These are phyloP conservation scores for Apamea sordens DNA, from an alignment of 2,888 invertebrate species.

Conservation along the genomic window DNA sequence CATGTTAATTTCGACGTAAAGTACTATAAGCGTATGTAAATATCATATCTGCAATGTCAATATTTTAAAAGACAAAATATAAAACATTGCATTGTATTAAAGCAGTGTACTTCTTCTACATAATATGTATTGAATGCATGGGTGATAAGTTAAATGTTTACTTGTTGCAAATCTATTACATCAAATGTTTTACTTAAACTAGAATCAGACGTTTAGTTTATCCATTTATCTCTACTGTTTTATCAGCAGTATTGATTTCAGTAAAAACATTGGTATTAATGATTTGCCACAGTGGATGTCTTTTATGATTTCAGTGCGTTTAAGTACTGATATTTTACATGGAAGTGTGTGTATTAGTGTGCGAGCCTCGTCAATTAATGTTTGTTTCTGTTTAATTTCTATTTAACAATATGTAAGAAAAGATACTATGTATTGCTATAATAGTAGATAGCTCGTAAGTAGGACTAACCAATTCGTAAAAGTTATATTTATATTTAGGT, in stretches of 20 bases:
- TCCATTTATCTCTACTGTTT: constrained; percentile 25
- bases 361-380: constrained; percentile 75
- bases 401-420: constrained; percentile 56
- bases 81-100: constrained; percentile 29
- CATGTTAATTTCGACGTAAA: constrained; percentile 1
- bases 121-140: constrained; percentile 43
- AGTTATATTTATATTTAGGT: constrained; percentile 31
- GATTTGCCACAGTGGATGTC: constrained; percentile 59
- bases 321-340: constrained; percentile 69
- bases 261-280: constrained; percentile 56
- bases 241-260: constrained; percentile 50
- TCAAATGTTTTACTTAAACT: constrained; percentile 39
- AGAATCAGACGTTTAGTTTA: constrained; percentile 24
- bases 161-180: constrained; percentile 48
- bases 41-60: constrained; percentile 24
- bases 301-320: constrained; percentile 70
- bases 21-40: not conserved
- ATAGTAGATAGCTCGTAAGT: constrained; percentile 65
- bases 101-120: constrained; percentile 41
- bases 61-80: constrained; percentile 18
- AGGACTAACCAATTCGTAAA: constrained; percentile 68
- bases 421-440: constrained; percentile 63
- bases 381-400: constrained; percentile 64
- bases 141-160: constrained; percentile 52
- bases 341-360: constrained; percentile 62